phyloP scores from a whole-genome alignment of 2,888 invertebrate species.

The Metalampra italica region DNA sequence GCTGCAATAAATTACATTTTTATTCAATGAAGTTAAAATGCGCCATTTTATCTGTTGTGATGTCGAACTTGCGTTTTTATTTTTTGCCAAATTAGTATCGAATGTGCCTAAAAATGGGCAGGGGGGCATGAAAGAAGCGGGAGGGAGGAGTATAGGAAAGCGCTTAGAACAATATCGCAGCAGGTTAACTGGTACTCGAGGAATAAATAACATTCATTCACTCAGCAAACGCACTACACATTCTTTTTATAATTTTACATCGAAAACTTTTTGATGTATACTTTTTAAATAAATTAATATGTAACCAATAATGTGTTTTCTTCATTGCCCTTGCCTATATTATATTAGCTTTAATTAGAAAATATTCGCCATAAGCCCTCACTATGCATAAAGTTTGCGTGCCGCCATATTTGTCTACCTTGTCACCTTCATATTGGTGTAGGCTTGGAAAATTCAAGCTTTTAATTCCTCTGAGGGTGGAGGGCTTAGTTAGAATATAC shows the following conservation, averaged over 20 bases:
- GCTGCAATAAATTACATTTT: slow-evolving; percentile 13
- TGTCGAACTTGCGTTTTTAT: slow-evolving; percentile 11
- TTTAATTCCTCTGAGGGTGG: too few relatives aligned
- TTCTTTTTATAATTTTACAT: slow-evolving; percentile 71
- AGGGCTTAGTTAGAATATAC: too few relatives aligned
- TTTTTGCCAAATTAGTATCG: slow-evolving; percentile 1
- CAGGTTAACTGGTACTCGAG: not conserved
- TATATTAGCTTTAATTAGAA: too few relatives aligned
- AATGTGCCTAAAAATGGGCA: not conserved
- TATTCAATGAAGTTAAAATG: not conserved
- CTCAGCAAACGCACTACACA: slow-evolving; percentile 37
- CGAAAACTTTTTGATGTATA: slow-evolving; percentile 74
- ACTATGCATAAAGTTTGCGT: too few relatives aligned
- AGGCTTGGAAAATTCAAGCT: too few relatives aligned
- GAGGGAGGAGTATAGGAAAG: too few relatives aligned
- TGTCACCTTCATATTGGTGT: too few relatives aligned
- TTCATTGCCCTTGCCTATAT: not conserved
- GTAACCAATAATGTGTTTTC: slow-evolving; percentile 46
- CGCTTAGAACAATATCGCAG: not conserved
- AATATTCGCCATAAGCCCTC: too few relatives aligned
- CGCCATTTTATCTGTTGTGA: not conserved
- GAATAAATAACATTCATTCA: not conserved
- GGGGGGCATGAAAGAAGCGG: too few relatives aligned
- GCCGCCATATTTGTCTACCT: too few relatives aligned
- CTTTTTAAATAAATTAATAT: slow-evolving; percentile 71